Conservation (phyloP, 2,113 vertebrate species). For the Furnarius figulus region DNA sequence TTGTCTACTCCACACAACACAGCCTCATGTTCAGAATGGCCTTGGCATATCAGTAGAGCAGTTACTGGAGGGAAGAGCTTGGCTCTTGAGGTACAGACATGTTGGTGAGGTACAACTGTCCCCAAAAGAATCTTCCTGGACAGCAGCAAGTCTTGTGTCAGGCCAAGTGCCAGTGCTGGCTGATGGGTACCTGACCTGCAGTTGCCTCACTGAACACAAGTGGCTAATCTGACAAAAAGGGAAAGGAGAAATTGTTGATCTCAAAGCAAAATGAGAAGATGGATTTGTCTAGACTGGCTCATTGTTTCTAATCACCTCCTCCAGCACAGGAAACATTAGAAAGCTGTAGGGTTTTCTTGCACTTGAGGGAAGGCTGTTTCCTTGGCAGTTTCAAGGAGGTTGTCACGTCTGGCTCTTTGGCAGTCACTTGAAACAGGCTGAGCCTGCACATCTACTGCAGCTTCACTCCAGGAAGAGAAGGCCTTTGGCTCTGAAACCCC, state of each 20-base stretch:
- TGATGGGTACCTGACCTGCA: neutral
- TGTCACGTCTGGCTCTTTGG: neutral
- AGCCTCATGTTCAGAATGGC: neutral
- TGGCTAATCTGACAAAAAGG: neutral
- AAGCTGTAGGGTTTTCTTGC: neutral
- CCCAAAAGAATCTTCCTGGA: neutral
- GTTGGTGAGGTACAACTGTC: neutral
- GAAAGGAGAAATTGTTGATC: neutral
- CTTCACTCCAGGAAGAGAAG: neutral
- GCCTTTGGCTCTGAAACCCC: neutral
- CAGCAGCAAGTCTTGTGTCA: neutral
- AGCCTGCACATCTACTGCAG: neutral
- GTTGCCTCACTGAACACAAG: neutral
- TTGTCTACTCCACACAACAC: neutral
- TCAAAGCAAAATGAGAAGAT: neutral
- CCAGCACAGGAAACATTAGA: neutral
- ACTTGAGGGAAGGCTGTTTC: neutral
- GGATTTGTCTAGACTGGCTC: neutral
- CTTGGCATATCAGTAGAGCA: neutral
- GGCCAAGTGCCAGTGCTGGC: neutral
- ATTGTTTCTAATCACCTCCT: neutral
- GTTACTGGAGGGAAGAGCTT: neutral
- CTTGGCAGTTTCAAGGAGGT: neutral
- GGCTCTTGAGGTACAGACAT: neutral
- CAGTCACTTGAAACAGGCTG: neutral